phyloP scores from a whole-genome alignment of 2,888 invertebrate genomes.

The Conomelus anceps region DNA sequence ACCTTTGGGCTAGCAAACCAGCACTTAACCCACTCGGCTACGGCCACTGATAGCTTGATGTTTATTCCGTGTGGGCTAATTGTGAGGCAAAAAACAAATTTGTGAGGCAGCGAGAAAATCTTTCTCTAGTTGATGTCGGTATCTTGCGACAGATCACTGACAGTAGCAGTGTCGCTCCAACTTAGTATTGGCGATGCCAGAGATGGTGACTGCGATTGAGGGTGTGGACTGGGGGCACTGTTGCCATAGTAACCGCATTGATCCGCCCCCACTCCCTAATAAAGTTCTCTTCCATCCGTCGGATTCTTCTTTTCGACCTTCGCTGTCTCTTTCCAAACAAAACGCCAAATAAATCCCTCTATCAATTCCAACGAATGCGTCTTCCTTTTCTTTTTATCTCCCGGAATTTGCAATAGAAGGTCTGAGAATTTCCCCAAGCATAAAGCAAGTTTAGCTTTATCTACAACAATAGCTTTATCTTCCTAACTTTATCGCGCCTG shows the following conservation, averaged over 20 bases:
- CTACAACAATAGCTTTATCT: neutral
- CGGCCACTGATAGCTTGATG: too few species aligned
- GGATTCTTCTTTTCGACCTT: neutral
- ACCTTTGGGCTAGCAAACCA: too few species aligned
- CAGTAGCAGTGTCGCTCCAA: neutral
- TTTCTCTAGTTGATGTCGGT: neutral
- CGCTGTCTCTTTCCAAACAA: neutral
- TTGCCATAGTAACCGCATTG: constrained; percentile 2
- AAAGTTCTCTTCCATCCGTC: neutral
- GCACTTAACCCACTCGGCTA: too few species aligned
- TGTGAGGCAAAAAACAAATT: too few species aligned
- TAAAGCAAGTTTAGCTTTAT: neutral
- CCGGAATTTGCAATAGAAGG: neutral
- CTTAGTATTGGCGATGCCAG: neutral
- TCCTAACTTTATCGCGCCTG: neutral
- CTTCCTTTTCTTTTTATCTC: neutral
- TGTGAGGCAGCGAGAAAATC: neutral
- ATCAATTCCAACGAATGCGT: neutral
- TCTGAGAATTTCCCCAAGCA: neutral
- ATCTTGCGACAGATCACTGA: neutral
- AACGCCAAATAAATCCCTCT: neutral
- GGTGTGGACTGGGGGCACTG: neutral
- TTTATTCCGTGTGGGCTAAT: too few species aligned
- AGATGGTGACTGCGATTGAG: neutral
- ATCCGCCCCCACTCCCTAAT: constrained; percentile 7